Percentiles rank a stretch among this genome's conserved stretches.
Conservation (phyloP, 2,113 vertebrate species). For the Bagarius yarrelli region DNA sequence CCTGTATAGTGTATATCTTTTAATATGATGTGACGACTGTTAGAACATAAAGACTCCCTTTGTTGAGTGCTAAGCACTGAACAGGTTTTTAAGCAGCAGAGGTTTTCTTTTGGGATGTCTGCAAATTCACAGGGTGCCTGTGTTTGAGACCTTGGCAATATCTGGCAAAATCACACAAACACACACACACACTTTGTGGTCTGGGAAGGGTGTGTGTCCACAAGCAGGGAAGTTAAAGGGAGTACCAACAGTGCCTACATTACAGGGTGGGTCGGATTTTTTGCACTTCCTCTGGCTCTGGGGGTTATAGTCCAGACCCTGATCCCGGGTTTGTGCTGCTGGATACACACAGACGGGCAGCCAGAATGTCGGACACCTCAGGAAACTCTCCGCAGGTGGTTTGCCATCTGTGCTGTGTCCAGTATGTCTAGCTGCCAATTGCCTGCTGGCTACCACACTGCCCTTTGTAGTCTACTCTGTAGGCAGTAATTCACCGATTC, state of each 20-base stretch:
- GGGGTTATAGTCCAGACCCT: constrained; percentile 40
- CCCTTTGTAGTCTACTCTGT: constrained; percentile 21
- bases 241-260: constrained; percentile 7
- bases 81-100: constrained; percentile 33
- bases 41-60: constrained; percentile 20
- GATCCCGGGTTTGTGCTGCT: constrained; percentile 22
- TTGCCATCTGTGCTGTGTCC: constrained; percentile 48
- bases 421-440: constrained; percentile 31
- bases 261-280: constrained; percentile 23
- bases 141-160: constrained; percentile 50
- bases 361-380: constrained; percentile 26
- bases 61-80: not conserved
- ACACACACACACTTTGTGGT: constrained; percentile 38
- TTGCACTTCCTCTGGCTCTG: constrained; percentile 29
- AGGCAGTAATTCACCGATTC: not conserved
- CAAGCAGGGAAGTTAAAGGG: constrained; percentile 8
- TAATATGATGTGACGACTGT: not conserved
- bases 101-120: constrained; percentile 43
- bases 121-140: constrained; percentile 54
- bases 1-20: not conserved
- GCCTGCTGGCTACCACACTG: constrained; percentile 20
- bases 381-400: constrained; percentile 50
- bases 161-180: constrained; percentile 51
- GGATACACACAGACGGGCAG: constrained; percentile 20
- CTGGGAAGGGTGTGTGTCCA: constrained; percentile 30